Evolutionary conservation across 2,113 vertebrate genomes (phyloP), one percentile per base, ranked within the genome.

Genomic region (Candoia aspera): DNA sequence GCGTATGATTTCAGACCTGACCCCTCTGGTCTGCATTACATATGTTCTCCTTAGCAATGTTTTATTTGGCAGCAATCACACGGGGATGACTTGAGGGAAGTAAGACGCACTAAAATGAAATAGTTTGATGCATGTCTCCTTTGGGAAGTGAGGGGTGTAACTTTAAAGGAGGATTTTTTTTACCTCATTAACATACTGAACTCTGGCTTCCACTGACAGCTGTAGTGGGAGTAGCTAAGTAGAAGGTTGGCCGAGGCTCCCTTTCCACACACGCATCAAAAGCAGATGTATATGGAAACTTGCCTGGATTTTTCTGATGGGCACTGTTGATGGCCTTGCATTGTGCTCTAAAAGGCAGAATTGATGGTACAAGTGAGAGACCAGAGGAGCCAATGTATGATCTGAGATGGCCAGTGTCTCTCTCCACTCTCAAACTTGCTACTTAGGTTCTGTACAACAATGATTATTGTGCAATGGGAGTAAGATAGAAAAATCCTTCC

Each of bases 21-120:
- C 86, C 59, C 87, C 58, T 64, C n/a, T n/a, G 53, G n/a, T 17
- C 90, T 93, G 58, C 59, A 46, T 64, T 93, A 54, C 59, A 85
- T 85, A 88, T 84, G 46, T 85, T 85, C 73, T 88, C 86, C 90
- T 88, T 64, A 84, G 59, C 90, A 88, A 42, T 88, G 86, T 91
- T 91, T 91, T 91, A 88, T 88, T 91, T 91, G 92, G 92, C 92
- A 91, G 37, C 58, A 85, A 91, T 13, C 59, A 64, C 79, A 85
- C 24, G 49, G 59, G 73, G 90, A 85, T 62, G 59, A 64, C 90
- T 64, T 33, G 0, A 57, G 79, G 90, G 92, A 91, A 33, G 49
- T 46, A 89, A 59, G 73, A 84, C 33, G 73, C 86, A 68, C 73
- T 91, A 85, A 91, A 93, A 46, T 62, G 59, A 88, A 91, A 90